Base-by-base conservation (phyloP, 2,113 vertebrate species). In the Ellobius talpinus region DNA sequence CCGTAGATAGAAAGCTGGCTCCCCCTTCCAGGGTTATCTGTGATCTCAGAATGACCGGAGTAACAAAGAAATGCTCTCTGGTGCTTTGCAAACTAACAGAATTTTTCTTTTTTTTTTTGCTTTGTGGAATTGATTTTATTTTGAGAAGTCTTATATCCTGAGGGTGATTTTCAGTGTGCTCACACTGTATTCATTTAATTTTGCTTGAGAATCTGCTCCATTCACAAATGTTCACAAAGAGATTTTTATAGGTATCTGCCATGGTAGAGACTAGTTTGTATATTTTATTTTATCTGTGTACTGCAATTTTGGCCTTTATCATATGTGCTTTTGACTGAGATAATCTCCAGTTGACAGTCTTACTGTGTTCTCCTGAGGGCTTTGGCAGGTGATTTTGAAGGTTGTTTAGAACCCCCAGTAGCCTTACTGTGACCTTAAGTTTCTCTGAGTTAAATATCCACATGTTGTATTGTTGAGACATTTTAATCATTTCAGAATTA, bases 101-200 rank as follows among this genome's bases (percentile, higher is more conserved):
- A 39, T 61, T 42, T 87, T 86, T 87, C 87, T 65, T 58, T 63
- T 93, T 96, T 70, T 94, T 63, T 47, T 87, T 81, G 82, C 90
- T 89, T 92, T 55, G n/a, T 47, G 33, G 58, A 86, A 73, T 70
- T 90, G 2, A 73, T 95, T 81, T 95, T 93, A 45, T 95, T 97
- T 61, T 95, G 93, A 81, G 73, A 96, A 94, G 45, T 94, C 87
- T 93, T 55, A 31, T 0, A 29, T 26, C 52, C 52, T 33, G 10
- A 82, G 81, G 73, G 17, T 61, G 29, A 66, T 58, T 45, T 72
- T 72, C 77, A 96, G 4, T 90, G 33, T 16, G 12, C 63, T 79
- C 31, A 85, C 17, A 9, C 52, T 79, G 29, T 4, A 3, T 93
- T 89, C 89, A 17, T 79, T 63, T 96, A 76, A 45, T 84, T 93